Evolutionary conservation across 2,888 invertebrate genomes (phyloP), one percentile per base, ranked within the genome.

Genomic region (Aspidiotus destructor): DNA sequence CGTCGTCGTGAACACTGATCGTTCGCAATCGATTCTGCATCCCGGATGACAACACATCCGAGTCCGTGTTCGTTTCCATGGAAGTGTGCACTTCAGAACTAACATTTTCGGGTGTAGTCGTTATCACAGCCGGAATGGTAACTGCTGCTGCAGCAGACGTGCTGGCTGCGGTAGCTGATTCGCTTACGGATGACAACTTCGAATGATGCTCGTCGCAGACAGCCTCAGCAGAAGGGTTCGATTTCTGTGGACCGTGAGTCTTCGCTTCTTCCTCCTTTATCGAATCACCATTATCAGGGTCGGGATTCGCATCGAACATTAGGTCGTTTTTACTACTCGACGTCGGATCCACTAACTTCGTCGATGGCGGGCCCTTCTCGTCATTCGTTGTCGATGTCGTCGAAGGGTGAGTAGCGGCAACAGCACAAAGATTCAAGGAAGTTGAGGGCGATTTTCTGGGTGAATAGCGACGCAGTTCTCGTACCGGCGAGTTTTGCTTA

Each of bases 81-180:
- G 61, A 15, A 41, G 41, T 42, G 15, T 41, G 44, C 8, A 15
- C 48, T 58, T 57, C 48, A 40, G 57, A 8, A n/a, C 11, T 17
- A 13, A 65, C 65, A 58, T 65, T 65, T 17, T 65, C 65, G n/a
- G 65, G 57, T 44, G 58, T 65, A 48, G 65, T 65, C 40, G 65
- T 65, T 42, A 65, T 65, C 65, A 65, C 65, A 65, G 65, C 65
- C 65, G 65, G 58, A 65, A 65, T 65, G 65, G 65, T 65, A 65
- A 65, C 65, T 57, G 65, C 57, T 42, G 58, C 65, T 42, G n/a
- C 55, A 16, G 62, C 52, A n/a, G 52, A 17, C 52, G 40, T 41
- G 57, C 57, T 10, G 7, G 42, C 15, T 3, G 42, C 41, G 60
- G 7, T 1, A n/a, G 48, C 48, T 2, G 17, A 62, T 28, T 28